Evolutionary conservation across 2,888 invertebrate species (phyloP).

Genomic region (Melanostoma mellinum): DNA sequence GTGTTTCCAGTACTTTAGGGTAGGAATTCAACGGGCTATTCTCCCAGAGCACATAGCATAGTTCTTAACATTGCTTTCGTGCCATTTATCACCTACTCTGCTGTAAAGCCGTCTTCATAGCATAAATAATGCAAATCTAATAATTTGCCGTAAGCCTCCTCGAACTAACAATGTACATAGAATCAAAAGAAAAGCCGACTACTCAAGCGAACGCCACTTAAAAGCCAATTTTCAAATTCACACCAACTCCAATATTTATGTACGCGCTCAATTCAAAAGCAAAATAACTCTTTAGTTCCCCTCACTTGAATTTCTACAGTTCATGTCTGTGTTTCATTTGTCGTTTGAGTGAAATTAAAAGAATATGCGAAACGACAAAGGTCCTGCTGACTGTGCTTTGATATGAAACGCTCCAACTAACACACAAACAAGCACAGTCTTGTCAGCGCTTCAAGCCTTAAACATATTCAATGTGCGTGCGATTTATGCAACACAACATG

Average conservation of each 20-base stretch:
- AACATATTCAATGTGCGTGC: slow-evolving; percentile 57
- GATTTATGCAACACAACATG: slow-evolving; percentile 55
- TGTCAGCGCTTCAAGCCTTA: slow-evolving; percentile 34
- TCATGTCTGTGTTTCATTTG: slow-evolving; percentile 57
- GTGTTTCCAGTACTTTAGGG: too few species aligned
- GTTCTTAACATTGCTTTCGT: too few species aligned
- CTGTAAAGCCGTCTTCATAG: too few species aligned
- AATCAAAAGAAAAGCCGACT: too few species aligned
- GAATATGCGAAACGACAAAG: slow-evolving; percentile 23
- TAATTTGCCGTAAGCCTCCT: too few species aligned
- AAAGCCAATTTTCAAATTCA: slow-evolving; percentile 29
- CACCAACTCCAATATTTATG: neutral
- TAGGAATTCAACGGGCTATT: too few species aligned
- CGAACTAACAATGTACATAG: too few species aligned
- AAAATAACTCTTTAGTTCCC: slow-evolving; percentile 26
- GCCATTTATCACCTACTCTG: too few species aligned
- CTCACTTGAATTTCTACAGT: slow-evolving; percentile 36
- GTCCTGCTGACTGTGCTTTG: neutral
- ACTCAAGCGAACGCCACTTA: slow-evolving; percentile 31
- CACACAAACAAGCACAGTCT: slow-evolving; percentile 14
- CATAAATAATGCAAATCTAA: too few species aligned
- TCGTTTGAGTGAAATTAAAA: slow-evolving; percentile 34
- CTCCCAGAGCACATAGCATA: too few species aligned
- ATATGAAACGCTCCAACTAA: slow-evolving; percentile 15
- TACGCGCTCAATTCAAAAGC: neutral